Conservation (phyloP, 2,113 vertebrate genomes). For the Etheostoma cragini region DNA sequence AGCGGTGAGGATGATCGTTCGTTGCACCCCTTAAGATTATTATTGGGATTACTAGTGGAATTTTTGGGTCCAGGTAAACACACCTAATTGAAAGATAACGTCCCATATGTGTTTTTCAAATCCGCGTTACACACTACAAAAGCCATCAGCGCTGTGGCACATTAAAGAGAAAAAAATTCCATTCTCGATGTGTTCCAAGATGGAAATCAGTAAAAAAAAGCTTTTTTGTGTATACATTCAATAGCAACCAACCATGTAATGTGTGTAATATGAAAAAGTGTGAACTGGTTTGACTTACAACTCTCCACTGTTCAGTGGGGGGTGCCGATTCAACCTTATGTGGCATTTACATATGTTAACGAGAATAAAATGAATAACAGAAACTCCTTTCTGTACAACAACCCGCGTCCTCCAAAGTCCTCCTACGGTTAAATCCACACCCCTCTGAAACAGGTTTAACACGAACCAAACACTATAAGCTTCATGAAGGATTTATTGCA, state of each 20-base stretch:
- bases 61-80: too few species aligned
- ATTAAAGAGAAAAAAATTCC: not conserved
- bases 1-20: too few species aligned
- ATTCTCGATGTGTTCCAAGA: not conserved
- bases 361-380: not conserved
- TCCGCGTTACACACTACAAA: not conserved
- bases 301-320: not conserved
- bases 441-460: too few species aligned
- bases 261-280: not conserved
- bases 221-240: constrained; percentile 32
- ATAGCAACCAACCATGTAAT: not conserved
- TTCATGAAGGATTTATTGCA: not conserved
- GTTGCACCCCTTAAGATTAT: too few species aligned
- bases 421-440: not conserved
- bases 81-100: not conserved
- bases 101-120: not conserved
- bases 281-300: not conserved
- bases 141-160: not conserved
- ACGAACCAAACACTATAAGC: too few species aligned
- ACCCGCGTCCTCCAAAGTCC: not conserved
- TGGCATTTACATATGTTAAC: not conserved
- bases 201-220: not conserved
- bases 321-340: not conserved
- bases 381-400: not conserved
- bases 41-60: too few species aligned